phyloP scores from a whole-genome alignment of 2,113 vertebrate genomes.

The Accipiter virgatus region DNA sequence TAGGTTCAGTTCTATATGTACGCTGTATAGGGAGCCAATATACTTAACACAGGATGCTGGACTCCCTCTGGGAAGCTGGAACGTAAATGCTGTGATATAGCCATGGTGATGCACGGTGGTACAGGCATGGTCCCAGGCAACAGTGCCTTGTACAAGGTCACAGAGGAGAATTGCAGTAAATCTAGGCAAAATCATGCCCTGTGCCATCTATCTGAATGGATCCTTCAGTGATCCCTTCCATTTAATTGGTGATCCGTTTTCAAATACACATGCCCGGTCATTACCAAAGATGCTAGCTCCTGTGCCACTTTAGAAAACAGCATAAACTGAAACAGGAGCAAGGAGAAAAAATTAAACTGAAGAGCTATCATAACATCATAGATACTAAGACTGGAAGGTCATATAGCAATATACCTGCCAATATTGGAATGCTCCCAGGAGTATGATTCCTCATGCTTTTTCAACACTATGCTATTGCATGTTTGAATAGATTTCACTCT shows the following conservation, averaged over 20 bases:
- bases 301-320: neutral
- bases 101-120: rapidly evolving
- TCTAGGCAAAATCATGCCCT: neutral
- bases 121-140: neutral
- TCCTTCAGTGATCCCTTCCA: neutral
- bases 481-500: neutral
- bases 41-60: neutral
- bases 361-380: neutral
- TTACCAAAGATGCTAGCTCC: neutral
- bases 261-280: rapidly evolving
- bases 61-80: neutral
- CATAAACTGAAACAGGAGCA: neutral
- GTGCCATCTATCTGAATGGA: neutral
- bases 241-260: neutral
- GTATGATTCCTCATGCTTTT: neutral
- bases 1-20: neutral
- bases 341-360: neutral
- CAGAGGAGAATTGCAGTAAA: neutral
- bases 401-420: neutral
- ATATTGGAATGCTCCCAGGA: neutral
- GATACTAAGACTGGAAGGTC: neutral
- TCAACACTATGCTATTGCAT: neutral
- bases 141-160: neutral
- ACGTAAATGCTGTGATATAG: neutral
- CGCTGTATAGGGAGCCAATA: neutral